Evolutionary conservation across 2,797 vertebrate genomes (phyloP).

Genomic region (Sylvia borin): DNA sequence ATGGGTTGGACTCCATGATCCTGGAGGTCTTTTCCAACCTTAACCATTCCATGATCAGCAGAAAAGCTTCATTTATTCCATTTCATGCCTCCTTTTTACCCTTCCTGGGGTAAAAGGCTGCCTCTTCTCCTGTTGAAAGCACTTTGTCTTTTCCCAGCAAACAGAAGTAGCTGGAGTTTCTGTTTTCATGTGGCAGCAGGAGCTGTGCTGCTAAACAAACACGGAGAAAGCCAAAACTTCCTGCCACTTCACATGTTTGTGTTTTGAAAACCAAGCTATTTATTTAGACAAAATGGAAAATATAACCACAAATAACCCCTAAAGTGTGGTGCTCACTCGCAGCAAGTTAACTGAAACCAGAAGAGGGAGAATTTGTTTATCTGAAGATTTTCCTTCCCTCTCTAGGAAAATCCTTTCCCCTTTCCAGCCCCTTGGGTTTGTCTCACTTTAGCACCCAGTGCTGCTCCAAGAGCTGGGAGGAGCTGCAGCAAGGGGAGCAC

Average conservation of each 20-base stretch:
- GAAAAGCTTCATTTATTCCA: not conserved
- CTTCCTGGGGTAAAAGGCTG: not conserved
- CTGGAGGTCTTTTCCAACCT: not conserved
- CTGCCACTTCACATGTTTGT: not conserved
- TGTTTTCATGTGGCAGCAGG: not conserved
- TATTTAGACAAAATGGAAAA: constrained; percentile 1
- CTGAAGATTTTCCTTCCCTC: not conserved
- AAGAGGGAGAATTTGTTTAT: not conserved
- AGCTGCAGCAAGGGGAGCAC: not conserved
- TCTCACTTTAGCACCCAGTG: not conserved
- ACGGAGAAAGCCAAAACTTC: constrained; percentile 15
- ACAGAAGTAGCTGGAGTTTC: not conserved
- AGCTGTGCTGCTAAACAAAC: constrained; percentile 17
- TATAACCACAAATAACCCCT: not conserved
- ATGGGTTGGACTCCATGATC: rapidly evolving
- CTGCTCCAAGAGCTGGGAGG: not conserved
- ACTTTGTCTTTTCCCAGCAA: not conserved
- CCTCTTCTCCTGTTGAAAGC: not conserved
- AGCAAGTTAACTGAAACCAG: not conserved
- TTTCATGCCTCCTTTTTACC: not conserved
- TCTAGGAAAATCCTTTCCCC: not conserved
- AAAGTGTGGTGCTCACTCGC: not conserved
- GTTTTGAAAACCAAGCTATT: constrained; percentile 17
- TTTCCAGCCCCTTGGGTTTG: not conserved
- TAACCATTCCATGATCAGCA: not conserved